A percentile compares a stretch with the other conserved stretches of the same genome.
phyloP scores from a whole-genome alignment of 2,113 vertebrate genomes.

The Xenotilapia flavipinnis region DNA sequence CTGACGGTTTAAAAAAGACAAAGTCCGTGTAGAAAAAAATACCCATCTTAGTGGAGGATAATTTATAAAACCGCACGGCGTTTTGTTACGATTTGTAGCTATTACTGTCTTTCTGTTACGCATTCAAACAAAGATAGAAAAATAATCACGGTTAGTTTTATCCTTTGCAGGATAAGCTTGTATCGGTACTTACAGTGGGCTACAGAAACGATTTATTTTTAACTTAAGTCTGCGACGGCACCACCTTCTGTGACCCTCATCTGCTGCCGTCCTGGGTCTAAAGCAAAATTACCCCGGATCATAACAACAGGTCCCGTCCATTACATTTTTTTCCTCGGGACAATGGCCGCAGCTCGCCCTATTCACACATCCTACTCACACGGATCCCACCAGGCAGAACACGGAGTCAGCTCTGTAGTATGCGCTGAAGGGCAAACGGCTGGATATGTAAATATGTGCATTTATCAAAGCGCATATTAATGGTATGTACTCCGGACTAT shows the following conservation, averaged over 20 bases:
- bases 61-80: not conserved
- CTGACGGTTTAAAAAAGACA: not conserved
- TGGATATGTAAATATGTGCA: slow-evolving; percentile 43
- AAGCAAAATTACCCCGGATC: slow-evolving; percentile 65
- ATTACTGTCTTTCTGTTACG: not conserved
- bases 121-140: not conserved
- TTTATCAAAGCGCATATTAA: slow-evolving; percentile 23
- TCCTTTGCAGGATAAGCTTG: not conserved
- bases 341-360: slow-evolving; percentile 45
- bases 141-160: not conserved
- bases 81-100: not conserved
- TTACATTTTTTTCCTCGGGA: slow-evolving; percentile 41
- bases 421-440: not conserved
- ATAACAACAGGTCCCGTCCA: slow-evolving; percentile 69
- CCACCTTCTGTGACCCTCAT: slow-evolving; percentile 68
- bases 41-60: not conserved
- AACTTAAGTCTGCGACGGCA: slow-evolving; percentile 28
- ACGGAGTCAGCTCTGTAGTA: not conserved
- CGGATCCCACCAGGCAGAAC: slow-evolving; percentile 40
- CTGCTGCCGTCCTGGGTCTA: slow-evolving; percentile 56
- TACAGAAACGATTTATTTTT: slow-evolving; percentile 28
- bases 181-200: slow-evolving; percentile 45
- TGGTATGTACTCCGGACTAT: not conserved
- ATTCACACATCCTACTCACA: slow-evolving; percentile 27
- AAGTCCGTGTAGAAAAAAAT: not conserved